Evolutionary conservation across 1,140 invertebrate species (phyloP), one percentile per base, ranked within the genome.

Genomic region (Oryctes rhinoceros): DNA sequence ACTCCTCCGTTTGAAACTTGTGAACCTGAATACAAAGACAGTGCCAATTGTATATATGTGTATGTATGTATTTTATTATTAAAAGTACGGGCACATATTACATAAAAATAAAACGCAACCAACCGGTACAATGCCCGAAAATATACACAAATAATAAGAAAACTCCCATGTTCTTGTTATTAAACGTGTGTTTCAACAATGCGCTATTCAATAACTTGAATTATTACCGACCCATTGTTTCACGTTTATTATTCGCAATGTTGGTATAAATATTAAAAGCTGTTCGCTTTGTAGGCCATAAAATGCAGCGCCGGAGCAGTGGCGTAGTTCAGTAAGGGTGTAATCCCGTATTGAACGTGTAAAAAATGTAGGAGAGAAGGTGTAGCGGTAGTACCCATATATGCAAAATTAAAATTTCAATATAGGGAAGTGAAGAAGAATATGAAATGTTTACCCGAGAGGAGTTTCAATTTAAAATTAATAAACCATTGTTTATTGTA

Each of bases 201-300:
- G 6, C 53, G 15, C 5, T 18, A 59, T 59, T 59, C 53, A 59
- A 59, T 59, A 59, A 59, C 15, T 7, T 59, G 5, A 59, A 59
- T 59, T 59, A 59, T 59, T 59, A 59, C n/a, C n/a, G 15, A n/a
- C 53, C 53, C n/a, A 59, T 59, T 59, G 53, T 59, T 59, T 59
- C 13, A 59, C 13, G 15, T 59, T 59, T 59, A 59, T 59, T 59
- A 18, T 18, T 59, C 53, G 18, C 53, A 59, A 18, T 59, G 15
- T 59, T 59, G 53, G 18, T 18, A n/a, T 59, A 59, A 59, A 18
- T n/a, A 59, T 18, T 59, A 59, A 59, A 59, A 59, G 15, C 18
- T n/a, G 2, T 59, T 59, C 18, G 5, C 15, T 13, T 0, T 6
- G 15, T n/a, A 59, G 5, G 53, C 15, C 15, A 59, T 59, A 59